Evolutionary conservation across 2,113 vertebrate genomes (phyloP), one percentile per base, ranked within the genome.

Genomic region (Cisticola juncidis): DNA sequence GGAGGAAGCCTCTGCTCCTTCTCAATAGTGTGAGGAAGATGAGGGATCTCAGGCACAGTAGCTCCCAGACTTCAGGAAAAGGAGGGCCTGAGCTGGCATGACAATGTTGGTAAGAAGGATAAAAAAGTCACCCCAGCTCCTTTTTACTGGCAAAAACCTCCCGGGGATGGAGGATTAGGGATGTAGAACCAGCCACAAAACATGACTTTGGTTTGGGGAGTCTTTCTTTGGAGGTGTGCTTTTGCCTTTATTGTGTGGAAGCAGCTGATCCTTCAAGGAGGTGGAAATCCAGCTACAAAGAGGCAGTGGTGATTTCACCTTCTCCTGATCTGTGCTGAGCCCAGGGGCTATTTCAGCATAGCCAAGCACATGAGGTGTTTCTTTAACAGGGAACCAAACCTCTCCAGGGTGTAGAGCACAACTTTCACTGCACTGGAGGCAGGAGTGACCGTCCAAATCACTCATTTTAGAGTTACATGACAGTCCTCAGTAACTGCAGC

Each of bases 361-460:
- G 9, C 24, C 42, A 80, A n/a, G 45, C 31, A 48, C 4, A 2
- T 28, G 11, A 13, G 25, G 26, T 57, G 38, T 36, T 83, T 77
- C 78, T 50, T 22, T 50, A 42, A 4, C 26, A 44, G 35, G 36
- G 33, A 12, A 12, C 13, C 44, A 51, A 38, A 29, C 47, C 31
- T 62, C 62, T 19, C 22, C 23, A 5, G 22, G 44, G 18, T 24
- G 45, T 9, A 40, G 20, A 62, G 47, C 56, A 54, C 76, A 81
- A 10, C 25, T 33, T 50, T 6, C 33, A 29, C 0, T 0, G 2
- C 0, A 0, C 70, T 42, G n/a, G 38, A 72, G 81, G 20, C 69
- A 42, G 60, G 51, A 81, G 23, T 21, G 21, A 36, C 29, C 47
- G 42, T n/a, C 47, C 3, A 13, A 48, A 51, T 78, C 42, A 1